Percentiles rank a stretch among this genome's conserved stretches.
Conservation (phyloP, 37 sponge, comb jelly and placozoan species). For the Mnemiopsis leidyi region DNA sequence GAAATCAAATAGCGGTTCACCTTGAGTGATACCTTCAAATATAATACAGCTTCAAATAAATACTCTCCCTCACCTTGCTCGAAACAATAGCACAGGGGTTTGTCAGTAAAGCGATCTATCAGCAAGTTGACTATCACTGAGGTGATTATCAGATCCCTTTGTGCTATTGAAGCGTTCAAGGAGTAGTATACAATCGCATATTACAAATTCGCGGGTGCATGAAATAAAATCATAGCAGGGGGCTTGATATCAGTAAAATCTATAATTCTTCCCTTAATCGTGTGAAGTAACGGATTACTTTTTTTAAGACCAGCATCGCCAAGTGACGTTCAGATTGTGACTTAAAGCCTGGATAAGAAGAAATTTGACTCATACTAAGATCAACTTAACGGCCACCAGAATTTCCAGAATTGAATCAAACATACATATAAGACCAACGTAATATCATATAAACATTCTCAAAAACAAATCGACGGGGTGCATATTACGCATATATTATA, state of each 20-base stretch:
- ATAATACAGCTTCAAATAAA: neutral
- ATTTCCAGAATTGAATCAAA: neutral
- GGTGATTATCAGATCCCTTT: too few relatives aligned
- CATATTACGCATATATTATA: neutral
- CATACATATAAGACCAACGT: neutral
- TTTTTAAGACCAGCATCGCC: too few relatives aligned
- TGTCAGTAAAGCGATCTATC: too few relatives aligned
- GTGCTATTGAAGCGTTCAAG: too few relatives aligned
- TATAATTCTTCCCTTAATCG: neutral
- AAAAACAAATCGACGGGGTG: neutral
- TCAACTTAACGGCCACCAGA: neutral
- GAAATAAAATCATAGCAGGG: neutral
- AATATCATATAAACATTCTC: neutral
- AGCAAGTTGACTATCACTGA: too few relatives aligned
- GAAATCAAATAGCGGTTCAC: neutral
- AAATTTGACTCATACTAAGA: neutral
- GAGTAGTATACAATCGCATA: neutral
- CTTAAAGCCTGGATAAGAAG: neutral
- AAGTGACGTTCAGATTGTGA: too few relatives aligned
- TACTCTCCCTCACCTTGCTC: neutral
- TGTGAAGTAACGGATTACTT: too few relatives aligned
- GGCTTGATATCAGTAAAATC: neutral
- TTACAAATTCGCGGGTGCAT: neutral
- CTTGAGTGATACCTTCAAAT: neutral
- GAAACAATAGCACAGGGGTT: too few relatives aligned